Evolutionary conservation across 2,888 invertebrate genomes (phyloP).

Genomic region (Leistus spinibarbis): DNA sequence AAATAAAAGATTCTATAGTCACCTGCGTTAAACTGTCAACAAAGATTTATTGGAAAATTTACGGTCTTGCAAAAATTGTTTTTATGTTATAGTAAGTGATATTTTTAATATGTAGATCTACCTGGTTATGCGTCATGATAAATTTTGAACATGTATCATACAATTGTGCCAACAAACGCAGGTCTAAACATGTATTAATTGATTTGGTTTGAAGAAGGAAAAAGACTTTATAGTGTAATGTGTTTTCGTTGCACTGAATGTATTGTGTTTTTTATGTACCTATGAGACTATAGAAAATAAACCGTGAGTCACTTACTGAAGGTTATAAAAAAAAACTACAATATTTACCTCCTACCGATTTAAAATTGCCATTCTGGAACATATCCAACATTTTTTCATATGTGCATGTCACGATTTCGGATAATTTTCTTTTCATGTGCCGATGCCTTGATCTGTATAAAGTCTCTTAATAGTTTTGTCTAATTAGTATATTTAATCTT

Average conservation of each 20-base stretch:
- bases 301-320: slow-evolving; percentile 8
- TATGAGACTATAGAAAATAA: neutral
- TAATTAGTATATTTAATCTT: neutral
- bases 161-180: neutral
- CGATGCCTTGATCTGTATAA: neutral
- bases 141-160: slow-evolving; percentile 4
- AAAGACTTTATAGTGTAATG: too few relatives aligned
- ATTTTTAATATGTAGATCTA: neutral
- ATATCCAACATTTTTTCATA: neutral
- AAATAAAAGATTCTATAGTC: neutral
- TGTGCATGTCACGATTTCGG: slow-evolving; percentile 17
- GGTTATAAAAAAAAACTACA: slow-evolving; percentile 17
- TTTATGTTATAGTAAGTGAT: neutral
- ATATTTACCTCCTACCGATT: slow-evolving; percentile 20
- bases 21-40: neutral
- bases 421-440: neutral
- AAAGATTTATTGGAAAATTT: neutral
- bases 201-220: too few relatives aligned
- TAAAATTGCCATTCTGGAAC: slow-evolving; percentile 12
- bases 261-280: neutral
- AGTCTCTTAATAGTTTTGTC: neutral
- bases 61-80: neutral
- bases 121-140: neutral
- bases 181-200: too few relatives aligned
- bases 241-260: neutral